phyloP scores from a whole-genome alignment of 2,888 invertebrate species.

The Tetragonula carbonaria region DNA sequence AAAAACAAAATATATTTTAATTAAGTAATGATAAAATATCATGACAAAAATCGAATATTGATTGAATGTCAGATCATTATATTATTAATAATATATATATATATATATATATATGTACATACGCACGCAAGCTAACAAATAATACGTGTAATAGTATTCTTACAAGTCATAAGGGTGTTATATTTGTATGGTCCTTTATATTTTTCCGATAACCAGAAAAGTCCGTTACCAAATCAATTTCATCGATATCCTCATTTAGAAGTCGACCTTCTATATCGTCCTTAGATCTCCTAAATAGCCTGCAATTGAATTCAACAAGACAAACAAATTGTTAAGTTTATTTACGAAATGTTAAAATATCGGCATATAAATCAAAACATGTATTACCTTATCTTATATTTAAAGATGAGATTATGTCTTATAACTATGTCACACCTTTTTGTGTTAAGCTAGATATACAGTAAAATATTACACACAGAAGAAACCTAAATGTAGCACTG shows the following conservation, averaged over 20 bases:
- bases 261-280: slow-evolving; percentile 83
- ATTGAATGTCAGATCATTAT: slow-evolving; percentile 8
- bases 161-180: slow-evolving; percentile 68
- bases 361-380: background rate
- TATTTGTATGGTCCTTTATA: slow-evolving; percentile 68
- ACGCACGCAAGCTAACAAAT: background rate
- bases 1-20: background rate
- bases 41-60: background rate
- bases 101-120: background rate
- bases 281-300: slow-evolving; percentile 83
- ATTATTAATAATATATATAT: background rate
- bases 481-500: background rate
- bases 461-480: background rate
- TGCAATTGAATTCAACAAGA: slow-evolving; percentile 70
- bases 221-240: slow-evolving; percentile 79
- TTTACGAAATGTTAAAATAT: slow-evolving; percentile 7
- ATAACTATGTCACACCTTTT: background rate
- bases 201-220: slow-evolving; percentile 75
- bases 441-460: background rate
- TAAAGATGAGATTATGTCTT: slow-evolving; percentile 9
- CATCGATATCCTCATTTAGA: slow-evolving; percentile 82
- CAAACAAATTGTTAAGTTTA: slow-evolving; percentile 13
- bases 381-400: slow-evolving; percentile 37
- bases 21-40: background rate
- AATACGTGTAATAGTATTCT: slow-evolving; percentile 2